Percentiles rank a stretch among this genome's conserved stretches.
These are phyloP conservation scores for Tarsius wallacei DNA, from an alignment of 2,797 vertebrate species.

Conservation along the genomic window DNA sequence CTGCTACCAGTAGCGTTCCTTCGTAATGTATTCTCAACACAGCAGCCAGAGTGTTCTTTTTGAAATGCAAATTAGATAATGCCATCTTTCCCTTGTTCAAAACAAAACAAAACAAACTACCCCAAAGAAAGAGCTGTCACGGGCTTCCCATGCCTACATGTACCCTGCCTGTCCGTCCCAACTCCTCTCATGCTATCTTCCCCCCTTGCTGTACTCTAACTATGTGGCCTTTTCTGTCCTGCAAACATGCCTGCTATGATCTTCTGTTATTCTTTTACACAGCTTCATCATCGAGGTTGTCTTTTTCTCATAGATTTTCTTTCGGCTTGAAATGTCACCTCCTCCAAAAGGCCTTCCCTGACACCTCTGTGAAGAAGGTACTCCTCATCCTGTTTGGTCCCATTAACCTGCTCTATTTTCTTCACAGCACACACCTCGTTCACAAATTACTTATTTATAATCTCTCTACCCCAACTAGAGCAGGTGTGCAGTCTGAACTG, in stretches of 20 bases:
- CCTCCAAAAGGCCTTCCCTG: background rate
- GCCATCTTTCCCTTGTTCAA: constrained; percentile 10
- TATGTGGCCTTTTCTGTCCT: background rate
- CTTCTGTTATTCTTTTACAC: background rate
- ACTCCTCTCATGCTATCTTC: background rate
- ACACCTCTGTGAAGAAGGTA: background rate
- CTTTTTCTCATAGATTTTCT: background rate
- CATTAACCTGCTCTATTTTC: background rate
- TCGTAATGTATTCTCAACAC: constrained; percentile 21
- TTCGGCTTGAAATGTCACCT: constrained; percentile 19
- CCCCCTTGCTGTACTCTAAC: background rate
- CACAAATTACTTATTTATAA: background rate
- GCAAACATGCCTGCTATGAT: background rate
- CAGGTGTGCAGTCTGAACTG: background rate
- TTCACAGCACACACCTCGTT: background rate
- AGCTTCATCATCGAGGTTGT: background rate
- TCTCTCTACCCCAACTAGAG: background rate
- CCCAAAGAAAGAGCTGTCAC: background rate
- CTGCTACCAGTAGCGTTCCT: background rate
- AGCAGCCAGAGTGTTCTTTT: background rate
- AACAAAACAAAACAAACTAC: background rate
- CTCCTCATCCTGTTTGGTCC: background rate
- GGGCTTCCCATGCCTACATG: background rate
- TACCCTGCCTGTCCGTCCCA: background rate
- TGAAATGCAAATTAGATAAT: constrained; percentile 29